Evolutionary conservation across 2,797 vertebrate species (phyloP), one percentile per base, ranked within the genome.

Genomic region (Pseudochaenichthys georgianus): DNA sequence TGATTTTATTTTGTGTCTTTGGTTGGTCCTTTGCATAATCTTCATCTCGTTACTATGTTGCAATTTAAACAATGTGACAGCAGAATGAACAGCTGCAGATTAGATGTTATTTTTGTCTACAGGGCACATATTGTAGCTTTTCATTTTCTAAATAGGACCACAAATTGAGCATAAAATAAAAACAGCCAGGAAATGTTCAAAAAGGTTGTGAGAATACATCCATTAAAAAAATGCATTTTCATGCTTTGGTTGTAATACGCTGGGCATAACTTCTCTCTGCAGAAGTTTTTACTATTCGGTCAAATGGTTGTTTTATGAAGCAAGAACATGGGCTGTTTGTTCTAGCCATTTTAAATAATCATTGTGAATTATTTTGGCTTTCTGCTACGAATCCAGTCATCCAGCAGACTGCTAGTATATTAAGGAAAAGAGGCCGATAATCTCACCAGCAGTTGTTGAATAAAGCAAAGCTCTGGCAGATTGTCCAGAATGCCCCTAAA

Each of bases 341-440:
- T 86, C 53, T 59, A 77, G 72, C 83, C 62, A 83, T 80, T 75
- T 75, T 23, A 78, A 66, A 41, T 73, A 87, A 84, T 85, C 67
- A 63, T 80, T 66, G 78, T 73, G 60, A 60, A 68, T 72, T 64
- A 82, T 83, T 81, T 78, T 69, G 60, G 60, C 65, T 77, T 21
- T 59, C 50, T 34, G 69, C 77, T 86, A 66, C 81, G 41, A 87
- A 78, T 78, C 76, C 61, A 73, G 70, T 58, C 21, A 79, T 78
- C 74, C 78, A 81, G 65, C 71, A 79, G 61, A 73, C 31, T 80
- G 52, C 80, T 90, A 80, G 84, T 90, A 64, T 77, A 86, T 83
- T 88, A 81, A 85, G 82, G 81, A 89, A 80, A 83, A 80, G 73
- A 62, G 48, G 68, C 81, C 75, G 87, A 89, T 89, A 89, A 90